These are phyloP conservation scores for Dromaius novaehollandiae DNA, from an alignment of 2,113 vertebrate genomes.

Conservation along the genomic window DNA sequence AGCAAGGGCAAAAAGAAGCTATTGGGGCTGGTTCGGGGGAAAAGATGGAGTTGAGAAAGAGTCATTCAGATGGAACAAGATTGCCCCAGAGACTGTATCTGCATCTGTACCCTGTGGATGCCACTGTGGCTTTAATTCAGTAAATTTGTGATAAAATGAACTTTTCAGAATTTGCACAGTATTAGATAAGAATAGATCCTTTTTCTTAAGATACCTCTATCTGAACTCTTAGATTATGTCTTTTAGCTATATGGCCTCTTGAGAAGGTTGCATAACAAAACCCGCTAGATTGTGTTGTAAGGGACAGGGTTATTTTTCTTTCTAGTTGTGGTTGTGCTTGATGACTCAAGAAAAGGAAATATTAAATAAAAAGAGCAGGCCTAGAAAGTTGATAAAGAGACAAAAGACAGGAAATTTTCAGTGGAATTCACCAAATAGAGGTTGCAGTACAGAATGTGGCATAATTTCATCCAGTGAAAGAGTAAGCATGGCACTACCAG, in stretches of 20 bases:
- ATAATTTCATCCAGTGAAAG: fast-evolving
- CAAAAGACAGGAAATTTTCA: background rate
- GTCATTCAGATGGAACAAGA: background rate
- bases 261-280: background rate
- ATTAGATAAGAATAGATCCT: background rate
- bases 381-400: background rate
- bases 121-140: background rate
- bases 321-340: background rate
- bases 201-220: background rate
- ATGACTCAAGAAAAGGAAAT: background rate
- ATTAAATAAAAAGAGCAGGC: background rate
- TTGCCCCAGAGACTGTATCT: background rate
- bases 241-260: background rate
- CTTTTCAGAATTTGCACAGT: background rate
- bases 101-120: background rate
- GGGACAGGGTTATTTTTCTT: background rate
- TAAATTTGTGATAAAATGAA: background rate
- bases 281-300: background rate
- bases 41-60: background rate
- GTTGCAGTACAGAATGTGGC: background rate
- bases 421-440: background rate
- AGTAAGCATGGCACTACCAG: fast-evolving
- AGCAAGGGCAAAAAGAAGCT: background rate
- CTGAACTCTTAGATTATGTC: background rate
- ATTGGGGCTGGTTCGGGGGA: background rate